Evolutionary conservation across 2,888 invertebrate species (phyloP).

Genomic region (Cistogaster globosa): DNA sequence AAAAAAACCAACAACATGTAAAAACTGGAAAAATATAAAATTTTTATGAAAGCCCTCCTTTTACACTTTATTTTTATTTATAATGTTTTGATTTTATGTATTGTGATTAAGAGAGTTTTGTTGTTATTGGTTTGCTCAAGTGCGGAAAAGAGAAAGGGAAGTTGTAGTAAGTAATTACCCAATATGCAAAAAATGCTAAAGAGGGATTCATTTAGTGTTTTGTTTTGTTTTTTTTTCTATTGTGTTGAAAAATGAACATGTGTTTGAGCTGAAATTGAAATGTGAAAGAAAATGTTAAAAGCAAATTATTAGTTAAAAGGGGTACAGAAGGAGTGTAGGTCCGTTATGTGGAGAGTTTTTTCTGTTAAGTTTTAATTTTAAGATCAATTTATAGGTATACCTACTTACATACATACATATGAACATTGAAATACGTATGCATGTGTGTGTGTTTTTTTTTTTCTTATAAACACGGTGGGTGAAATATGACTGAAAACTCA

Average conservation of each 20-base stretch:
- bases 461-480: too few species aligned
- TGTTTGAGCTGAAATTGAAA: not conserved
- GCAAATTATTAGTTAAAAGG: not conserved
- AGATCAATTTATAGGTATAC: too few species aligned
- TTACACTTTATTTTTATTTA: slow-evolving; percentile 24
- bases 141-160: slow-evolving; percentile 15
- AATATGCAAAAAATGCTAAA: slow-evolving; percentile 1
- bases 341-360: too few species aligned
- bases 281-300: not conserved
- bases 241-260: not conserved
- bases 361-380: too few species aligned
- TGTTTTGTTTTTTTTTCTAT: not conserved
- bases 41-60: slow-evolving; percentile 52
- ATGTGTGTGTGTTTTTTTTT: too few species aligned
- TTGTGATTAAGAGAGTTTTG: slow-evolving; percentile 10
- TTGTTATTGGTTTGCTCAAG: not conserved
- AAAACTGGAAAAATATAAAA: slow-evolving; percentile 44
- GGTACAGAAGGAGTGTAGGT: not conserved
- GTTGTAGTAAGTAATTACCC: not conserved
- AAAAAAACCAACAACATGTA: slow-evolving; percentile 15
- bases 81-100: slow-evolving; percentile 41
- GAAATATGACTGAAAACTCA: too few species aligned
- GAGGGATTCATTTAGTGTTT: slow-evolving; percentile 21
- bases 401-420: too few species aligned
- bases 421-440: too few species aligned